Evolutionary conservation across 2,113 vertebrate genomes (phyloP).

Genomic region (Perca fluviatilis): DNA sequence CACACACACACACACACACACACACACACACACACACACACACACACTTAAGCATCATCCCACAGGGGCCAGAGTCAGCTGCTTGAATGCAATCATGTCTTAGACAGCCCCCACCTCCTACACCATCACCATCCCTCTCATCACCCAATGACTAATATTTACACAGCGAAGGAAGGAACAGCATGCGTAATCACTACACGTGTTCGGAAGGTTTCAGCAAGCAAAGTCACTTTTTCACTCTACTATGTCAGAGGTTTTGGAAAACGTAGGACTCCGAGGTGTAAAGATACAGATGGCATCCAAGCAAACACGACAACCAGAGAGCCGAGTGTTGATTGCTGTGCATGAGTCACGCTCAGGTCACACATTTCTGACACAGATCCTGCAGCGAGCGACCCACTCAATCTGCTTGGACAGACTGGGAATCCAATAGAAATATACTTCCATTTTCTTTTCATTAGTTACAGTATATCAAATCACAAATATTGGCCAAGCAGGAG

Average conservation of each 20-base stretch:
- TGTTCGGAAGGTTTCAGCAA: constrained; percentile 18
- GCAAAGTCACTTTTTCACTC: background rate
- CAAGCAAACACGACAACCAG: constrained; percentile 45
- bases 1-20: background rate
- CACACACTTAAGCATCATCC: constrained; percentile 11
- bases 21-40: background rate
- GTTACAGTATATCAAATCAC: background rate
- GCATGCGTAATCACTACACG: constrained; percentile 25
- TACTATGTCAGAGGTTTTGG: constrained; percentile 23
- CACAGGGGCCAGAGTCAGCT: constrained; percentile 31
- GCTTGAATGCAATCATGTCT: constrained; percentile 40
- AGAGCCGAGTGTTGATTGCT: constrained; percentile 59
- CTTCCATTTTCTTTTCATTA: background rate
- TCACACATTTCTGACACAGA: constrained; percentile 55
- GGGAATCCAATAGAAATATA: constrained; percentile 4
- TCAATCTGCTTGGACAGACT: constrained; percentile 40
- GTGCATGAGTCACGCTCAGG: constrained; percentile 66
- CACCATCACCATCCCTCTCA: constrained; percentile 20
- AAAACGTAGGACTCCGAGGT: constrained; percentile 45
- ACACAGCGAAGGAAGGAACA: constrained; percentile 3
- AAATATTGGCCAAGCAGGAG: background rate
- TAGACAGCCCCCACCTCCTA: constrained; percentile 15
- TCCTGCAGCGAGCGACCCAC: constrained; percentile 36
- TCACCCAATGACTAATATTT: constrained; percentile 62
- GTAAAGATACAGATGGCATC: constrained; percentile 71